These are phyloP conservation scores for Drosophila leontia DNA, from an alignment of 1,140 invertebrate species.

Conservation along the genomic window DNA sequence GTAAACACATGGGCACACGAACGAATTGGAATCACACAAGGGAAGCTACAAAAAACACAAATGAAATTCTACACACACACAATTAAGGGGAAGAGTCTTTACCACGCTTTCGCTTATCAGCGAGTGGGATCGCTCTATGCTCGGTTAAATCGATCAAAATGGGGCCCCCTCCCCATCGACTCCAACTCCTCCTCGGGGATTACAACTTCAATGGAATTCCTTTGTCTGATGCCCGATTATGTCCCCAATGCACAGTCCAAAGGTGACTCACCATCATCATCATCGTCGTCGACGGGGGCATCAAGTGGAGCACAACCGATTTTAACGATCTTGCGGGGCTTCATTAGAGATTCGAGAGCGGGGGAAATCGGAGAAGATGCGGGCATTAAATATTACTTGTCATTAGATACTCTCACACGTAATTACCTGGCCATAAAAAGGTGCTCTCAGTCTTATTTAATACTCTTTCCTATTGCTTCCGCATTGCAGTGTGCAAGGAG, in stretches of 20 bases:
- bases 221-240: slow-evolving; percentile 52
- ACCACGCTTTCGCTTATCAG: slow-evolving; percentile 77
- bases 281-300: slow-evolving; percentile 10
- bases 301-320: slow-evolving; percentile 47
- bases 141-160: slow-evolving; percentile 70
- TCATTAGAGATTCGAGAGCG: slow-evolving; percentile 62
- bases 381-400: slow-evolving; percentile 57
- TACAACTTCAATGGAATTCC: slow-evolving; percentile 77
- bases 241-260: slow-evolving; percentile 34
- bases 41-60: slow-evolving; percentile 17
- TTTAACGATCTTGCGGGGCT: slow-evolving; percentile 56
- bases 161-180: not conserved
- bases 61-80: slow-evolving; percentile 44
- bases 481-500: slow-evolving; percentile 92
- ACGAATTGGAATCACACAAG: slow-evolving; percentile 14
- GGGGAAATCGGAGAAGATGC: slow-evolving; percentile 60
- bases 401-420: slow-evolving; percentile 53
- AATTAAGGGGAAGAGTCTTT: slow-evolving; percentile 63
- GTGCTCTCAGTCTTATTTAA: slow-evolving; percentile 15
- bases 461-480: slow-evolving; percentile 40
- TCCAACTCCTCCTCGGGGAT: slow-evolving; percentile 33
- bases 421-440: slow-evolving; percentile 53
- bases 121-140: slow-evolving; percentile 42
- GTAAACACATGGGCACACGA: slow-evolving; percentile 7
- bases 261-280: slow-evolving; percentile 52